Conservation (phyloP, 1,140 invertebrate species). For the Drosophila athabasca region DNA sequence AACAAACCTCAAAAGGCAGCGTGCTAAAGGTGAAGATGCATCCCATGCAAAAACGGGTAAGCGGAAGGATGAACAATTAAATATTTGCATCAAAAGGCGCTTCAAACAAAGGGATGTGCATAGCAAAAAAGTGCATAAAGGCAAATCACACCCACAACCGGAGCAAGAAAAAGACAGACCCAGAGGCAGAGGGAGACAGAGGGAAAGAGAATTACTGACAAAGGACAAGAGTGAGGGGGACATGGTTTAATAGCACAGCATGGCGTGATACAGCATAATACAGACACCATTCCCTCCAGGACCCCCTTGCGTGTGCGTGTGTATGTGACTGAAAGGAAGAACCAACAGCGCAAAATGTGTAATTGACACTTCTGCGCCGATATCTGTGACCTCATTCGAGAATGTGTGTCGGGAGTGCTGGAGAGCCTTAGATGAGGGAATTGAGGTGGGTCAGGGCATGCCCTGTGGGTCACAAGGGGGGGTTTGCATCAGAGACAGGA, state of each 20-base stretch:
- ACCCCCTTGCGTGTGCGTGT: slow-evolving; percentile 1
- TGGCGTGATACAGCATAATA: slow-evolving; percentile 32
- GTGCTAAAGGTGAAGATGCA: slow-evolving; percentile 13
- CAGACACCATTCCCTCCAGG: not conserved
- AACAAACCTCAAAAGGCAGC: slow-evolving; percentile 4
- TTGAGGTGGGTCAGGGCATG: slow-evolving; percentile 76
- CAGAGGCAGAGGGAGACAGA: slow-evolving; percentile 4
- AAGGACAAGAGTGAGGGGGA: not conserved
- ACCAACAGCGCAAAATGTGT: slow-evolving; percentile 49
- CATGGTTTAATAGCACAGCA: slow-evolving; percentile 57
- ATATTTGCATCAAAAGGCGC: slow-evolving; percentile 27
- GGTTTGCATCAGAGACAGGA: too few species aligned
- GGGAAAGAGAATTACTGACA: not conserved
- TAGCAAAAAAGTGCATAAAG: slow-evolving; percentile 10
- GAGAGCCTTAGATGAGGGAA: slow-evolving; percentile 26
- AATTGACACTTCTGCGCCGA: slow-evolving; percentile 77
- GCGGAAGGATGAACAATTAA: slow-evolving; percentile 1
- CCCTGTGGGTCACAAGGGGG: slow-evolving; percentile 14
- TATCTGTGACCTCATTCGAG: slow-evolving; percentile 77
- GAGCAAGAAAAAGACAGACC: slow-evolving; percentile 10
- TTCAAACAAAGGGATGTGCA: slow-evolving; percentile 41
- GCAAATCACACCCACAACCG: slow-evolving; percentile 13
- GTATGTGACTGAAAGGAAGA: slow-evolving; percentile 35
- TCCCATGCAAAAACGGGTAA: slow-evolving; percentile 1
- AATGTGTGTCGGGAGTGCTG: slow-evolving; percentile 64